Evolutionary conservation across 1,140 invertebrate species (phyloP), one percentile per base, ranked within the genome.

Genomic region (Zaprionus ghesquierei): DNA sequence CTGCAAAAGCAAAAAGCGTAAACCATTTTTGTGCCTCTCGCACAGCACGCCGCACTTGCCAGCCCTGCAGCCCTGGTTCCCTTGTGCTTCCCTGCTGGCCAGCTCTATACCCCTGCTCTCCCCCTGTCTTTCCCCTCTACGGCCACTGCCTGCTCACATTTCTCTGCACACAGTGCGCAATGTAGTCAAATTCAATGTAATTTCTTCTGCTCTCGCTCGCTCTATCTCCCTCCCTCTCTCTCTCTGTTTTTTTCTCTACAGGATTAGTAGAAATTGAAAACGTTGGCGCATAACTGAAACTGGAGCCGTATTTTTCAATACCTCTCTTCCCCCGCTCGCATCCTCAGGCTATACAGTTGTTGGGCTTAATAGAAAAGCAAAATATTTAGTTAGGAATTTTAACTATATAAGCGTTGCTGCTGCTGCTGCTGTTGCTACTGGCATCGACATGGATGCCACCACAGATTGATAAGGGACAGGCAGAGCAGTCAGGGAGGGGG

Each of bases 251-350:
- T 58, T 64, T 44, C 59, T 33, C 25, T 33, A 10, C 51, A 29
- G 69, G 84, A 89, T 89, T 87, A 82, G 77, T 62, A 84, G 59
- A 87, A 87, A 87, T 87, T 82, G 79, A 69, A 79, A 89, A 75
- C 33, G 55, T 15, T 63, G 20, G 35, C 44, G 15, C 29, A 46
- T 35, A 60, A 51, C 20, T 9, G 56, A 59, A 74, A 56, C 3
- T 18, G 27, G 53, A 35, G 54, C 27, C 22, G 44, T 50, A 65
- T 38, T 4, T n/a, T 23, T 10, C n/a, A 12, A 10, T 35, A 33
- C 41, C 41, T 2, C 3, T 33, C 10, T 5, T 0, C 20, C 58
- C 18, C 27, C 9, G 6, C 13, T 9, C 10, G 29, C 10, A 9
- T 18, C 18, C n/a, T 10, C 51, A 6, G n/a, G 29, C 12, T 12